Conservation (phyloP, 2,888 invertebrate genomes). For the Coelopa pilipes region DNA sequence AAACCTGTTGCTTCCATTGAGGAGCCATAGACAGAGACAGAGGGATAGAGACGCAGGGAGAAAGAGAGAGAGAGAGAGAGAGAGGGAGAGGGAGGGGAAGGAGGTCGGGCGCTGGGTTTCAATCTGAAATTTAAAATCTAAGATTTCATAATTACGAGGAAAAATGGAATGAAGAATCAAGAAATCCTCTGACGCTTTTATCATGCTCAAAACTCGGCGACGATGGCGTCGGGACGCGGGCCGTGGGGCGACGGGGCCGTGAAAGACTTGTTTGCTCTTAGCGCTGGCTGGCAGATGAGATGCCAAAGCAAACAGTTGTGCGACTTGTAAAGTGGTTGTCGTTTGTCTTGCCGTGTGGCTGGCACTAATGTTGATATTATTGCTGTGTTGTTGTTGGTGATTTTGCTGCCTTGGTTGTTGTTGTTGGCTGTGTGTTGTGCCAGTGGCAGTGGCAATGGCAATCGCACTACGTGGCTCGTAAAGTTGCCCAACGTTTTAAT, state of each 20-base stretch:
- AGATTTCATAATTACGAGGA: conserved; percentile 11
- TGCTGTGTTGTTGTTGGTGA: conserved; percentile 9
- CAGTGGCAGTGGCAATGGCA: conserved; percentile 15
- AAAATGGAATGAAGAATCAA: neutral
- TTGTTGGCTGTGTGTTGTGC: too few relatives aligned
- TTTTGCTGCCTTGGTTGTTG: conserved; percentile 23
- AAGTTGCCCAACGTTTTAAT: conserved; percentile 30
- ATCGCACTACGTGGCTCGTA: conserved; percentile 25
- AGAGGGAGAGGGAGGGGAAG: too few relatives aligned
- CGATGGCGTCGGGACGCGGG: neutral
- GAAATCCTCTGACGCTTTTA: neutral
- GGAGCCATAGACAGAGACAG: too few relatives aligned
- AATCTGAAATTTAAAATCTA: conserved; percentile 21
- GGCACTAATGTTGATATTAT: conserved; percentile 13
- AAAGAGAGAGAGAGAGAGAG: too few relatives aligned
- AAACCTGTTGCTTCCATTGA: too few relatives aligned
- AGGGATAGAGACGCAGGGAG: too few relatives aligned
- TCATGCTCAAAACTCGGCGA: neutral
- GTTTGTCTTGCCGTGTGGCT: conserved; percentile 13
- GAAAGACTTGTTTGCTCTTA: conserved; percentile 15
- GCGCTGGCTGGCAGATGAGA: conserved; percentile 7
- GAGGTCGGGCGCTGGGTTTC: neutral
- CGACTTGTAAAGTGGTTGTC: conserved; percentile 31
- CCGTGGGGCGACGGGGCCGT: neutral
- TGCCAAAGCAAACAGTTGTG: conserved; percentile 13